Percentiles rank a stretch among this genome's conserved stretches.
phyloP scores from a whole-genome alignment of 1,140 invertebrate species.

The Bilobella aurantiaca region DNA sequence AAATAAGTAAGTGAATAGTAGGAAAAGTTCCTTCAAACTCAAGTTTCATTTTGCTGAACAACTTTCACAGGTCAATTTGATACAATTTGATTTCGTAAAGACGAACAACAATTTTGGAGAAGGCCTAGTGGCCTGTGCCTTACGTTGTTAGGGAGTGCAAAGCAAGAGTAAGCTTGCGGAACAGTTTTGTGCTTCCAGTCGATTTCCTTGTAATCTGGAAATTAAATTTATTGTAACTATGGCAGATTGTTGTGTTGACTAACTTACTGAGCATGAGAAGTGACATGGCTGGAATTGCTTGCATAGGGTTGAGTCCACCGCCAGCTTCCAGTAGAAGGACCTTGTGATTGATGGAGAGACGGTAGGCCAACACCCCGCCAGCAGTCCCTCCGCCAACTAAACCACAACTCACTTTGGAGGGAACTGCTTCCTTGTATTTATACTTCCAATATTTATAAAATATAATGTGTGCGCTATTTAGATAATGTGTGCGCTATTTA shows the following conservation, averaged over 20 bases:
- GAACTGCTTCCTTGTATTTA: too few relatives aligned
- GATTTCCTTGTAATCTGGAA: not conserved
- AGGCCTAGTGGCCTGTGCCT: too few relatives aligned
- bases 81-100: too few relatives aligned
- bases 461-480: too few relatives aligned
- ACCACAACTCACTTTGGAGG: not conserved
- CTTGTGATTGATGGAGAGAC: constrained; percentile 38
- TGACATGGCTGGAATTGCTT: constrained; percentile 21
- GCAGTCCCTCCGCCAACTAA: constrained; percentile 37
- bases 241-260: not conserved
- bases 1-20: too few relatives aligned
- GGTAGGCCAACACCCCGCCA: constrained; percentile 40
- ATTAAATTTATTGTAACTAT: not conserved
- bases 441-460: too few relatives aligned
- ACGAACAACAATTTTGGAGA: too few relatives aligned
- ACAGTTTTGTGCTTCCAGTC: constrained; percentile 24
- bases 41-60: too few relatives aligned
- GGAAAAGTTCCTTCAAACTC: too few relatives aligned
- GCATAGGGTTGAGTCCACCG: constrained; percentile 33
- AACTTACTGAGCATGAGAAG: constrained; percentile 19
- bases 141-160: constrained; percentile 17
- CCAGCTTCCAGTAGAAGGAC: constrained; percentile 47
- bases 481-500: too few relatives aligned
- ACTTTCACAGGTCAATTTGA: too few relatives aligned
- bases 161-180: constrained; percentile 20